These are phyloP conservation scores for Gnathonemus echidnorhynchus DNA, from an alignment of 2,113 vertebrate genomes.

Conservation along the genomic window DNA sequence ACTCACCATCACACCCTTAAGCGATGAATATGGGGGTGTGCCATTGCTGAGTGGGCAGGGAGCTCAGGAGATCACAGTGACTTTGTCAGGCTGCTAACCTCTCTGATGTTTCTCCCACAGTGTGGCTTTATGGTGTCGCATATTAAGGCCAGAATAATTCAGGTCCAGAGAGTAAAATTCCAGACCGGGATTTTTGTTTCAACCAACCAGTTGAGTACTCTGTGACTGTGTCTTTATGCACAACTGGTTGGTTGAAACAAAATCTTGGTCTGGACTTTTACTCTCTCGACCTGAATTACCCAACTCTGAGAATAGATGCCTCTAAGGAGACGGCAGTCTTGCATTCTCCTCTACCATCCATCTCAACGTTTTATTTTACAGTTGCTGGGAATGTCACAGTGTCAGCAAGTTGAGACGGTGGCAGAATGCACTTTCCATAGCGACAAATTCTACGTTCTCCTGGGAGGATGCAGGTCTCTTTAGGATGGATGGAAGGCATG, in stretches of 20 bases:
- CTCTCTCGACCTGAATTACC: too few species aligned
- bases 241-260: too few species aligned
- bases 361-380: background rate
- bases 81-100: background rate
- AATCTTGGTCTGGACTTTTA: too few species aligned
- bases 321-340: background rate
- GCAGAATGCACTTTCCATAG: background rate
- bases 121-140: background rate
- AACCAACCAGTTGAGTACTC: too few species aligned
- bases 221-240: too few species aligned
- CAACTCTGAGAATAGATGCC: background rate
- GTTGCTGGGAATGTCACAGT: background rate
- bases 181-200: too few species aligned
- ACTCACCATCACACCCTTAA: background rate
- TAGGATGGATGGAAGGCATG: background rate
- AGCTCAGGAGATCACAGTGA: background rate
- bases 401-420: background rate
- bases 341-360: background rate
- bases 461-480: background rate
- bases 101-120: background rate
- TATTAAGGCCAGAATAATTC: background rate
- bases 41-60: background rate
- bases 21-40: background rate
- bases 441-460: background rate
- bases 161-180: too few species aligned